A percentile compares a stretch with the other conserved stretches of the same genome.
Evolutionary conservation across 2,888 invertebrate species (phyloP).

Genomic region (Lepetodrilus schrolli): DNA sequence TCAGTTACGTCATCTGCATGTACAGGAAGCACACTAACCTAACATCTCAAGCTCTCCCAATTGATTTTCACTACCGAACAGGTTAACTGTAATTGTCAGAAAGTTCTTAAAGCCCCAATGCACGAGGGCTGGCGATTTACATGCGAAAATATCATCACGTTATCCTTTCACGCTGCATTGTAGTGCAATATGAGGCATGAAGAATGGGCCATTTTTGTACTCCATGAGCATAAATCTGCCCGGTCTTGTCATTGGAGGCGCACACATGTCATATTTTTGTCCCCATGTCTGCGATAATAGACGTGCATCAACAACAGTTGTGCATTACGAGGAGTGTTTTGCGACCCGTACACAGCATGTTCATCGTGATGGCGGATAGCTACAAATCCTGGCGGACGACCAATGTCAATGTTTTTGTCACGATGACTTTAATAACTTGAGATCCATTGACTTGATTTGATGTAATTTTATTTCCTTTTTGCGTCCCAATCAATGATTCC

Average conservation of each 20-base stretch:
- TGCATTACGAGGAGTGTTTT: conserved; percentile 12
- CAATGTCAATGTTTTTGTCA: conserved; percentile 19
- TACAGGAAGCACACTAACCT: no score
- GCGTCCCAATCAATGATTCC: conserved; percentile 19
- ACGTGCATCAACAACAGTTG: neutral
- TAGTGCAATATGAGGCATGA: neutral
- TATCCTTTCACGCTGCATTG: neutral
- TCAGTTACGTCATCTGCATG: neutral
- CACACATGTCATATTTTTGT: conserved; percentile 22
- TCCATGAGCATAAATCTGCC: conserved; percentile 5
- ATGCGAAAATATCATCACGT: neutral
- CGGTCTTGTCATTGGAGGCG: neutral
- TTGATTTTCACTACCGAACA: neutral
- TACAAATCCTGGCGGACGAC: conserved; percentile 20
- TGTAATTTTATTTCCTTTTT: conserved; percentile 27
- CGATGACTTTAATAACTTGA: conserved; percentile 27
- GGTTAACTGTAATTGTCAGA: neutral
- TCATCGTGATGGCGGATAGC: neutral
- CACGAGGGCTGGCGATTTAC: neutral
- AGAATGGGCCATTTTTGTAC: neutral
- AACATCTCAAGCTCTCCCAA: neutral
- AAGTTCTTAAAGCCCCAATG: neutral
- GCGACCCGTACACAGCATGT: neutral
- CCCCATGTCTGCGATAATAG: neutral
- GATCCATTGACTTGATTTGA: conserved; percentile 27